These are phyloP conservation scores for Invenusta paracnida DNA, from an alignment of 2,888 invertebrate genomes.

Conservation along the genomic window DNA sequence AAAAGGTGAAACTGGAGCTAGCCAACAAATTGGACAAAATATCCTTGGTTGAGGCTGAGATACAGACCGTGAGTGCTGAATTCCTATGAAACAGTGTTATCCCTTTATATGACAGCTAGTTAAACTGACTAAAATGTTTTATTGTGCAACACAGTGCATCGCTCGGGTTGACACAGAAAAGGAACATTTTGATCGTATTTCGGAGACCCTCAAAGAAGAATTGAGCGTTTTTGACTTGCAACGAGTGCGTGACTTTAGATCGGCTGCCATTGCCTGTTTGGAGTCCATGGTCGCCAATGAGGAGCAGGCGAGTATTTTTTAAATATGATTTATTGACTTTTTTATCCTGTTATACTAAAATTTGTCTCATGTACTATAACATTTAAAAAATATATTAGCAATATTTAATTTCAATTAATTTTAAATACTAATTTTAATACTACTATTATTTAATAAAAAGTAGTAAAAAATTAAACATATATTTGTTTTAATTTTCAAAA, in stretches of 20 bases:
- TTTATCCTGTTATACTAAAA: background rate
- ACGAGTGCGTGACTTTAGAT: slow-evolving; percentile 33
- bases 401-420: no score
- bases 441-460: no score
- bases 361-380: background rate
- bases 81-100: no score
- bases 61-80: background rate
- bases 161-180: slow-evolving; percentile 29
- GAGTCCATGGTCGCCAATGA: slow-evolving; percentile 31
- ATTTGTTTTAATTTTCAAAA: no score
- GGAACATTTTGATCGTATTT: slow-evolving; percentile 38
- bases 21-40: slow-evolving; percentile 79
- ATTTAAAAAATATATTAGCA: background rate
- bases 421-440: no score
- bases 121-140: no score
- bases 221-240: slow-evolving; percentile 15
- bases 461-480: no score
- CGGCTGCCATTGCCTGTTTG: slow-evolving; percentile 23
- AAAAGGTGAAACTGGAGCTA: slow-evolving; percentile 83
- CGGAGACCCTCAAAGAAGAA: slow-evolving; percentile 37
- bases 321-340: background rate
- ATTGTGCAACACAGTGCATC: slow-evolving; percentile 25
- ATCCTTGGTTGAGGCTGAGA: slow-evolving; percentile 28
- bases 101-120: no score
- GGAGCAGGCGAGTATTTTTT: slow-evolving; percentile 25